Base-by-base conservation (phyloP, 2,888 invertebrate species). In the Diadegma fenestrale region DNA sequence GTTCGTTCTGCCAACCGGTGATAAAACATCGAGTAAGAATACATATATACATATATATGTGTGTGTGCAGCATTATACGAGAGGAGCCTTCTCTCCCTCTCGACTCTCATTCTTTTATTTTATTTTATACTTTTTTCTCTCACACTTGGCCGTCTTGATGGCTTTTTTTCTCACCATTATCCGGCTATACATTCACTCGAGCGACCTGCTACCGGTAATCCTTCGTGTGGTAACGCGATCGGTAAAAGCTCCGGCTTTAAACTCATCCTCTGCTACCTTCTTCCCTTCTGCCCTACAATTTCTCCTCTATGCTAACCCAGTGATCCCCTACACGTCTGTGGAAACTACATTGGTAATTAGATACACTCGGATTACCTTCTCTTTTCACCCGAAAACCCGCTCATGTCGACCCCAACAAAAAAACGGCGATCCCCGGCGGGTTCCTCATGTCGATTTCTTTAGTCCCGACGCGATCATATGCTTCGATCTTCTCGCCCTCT, bases 1-100 rank as follows among this genome's bases (percentile, higher is more conserved):
- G 72, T 78, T 82, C 78, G 64, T 78, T 82, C 78, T 78, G 77
- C 78, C 78, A 73, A 72, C 54, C 78, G 66, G 82, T 68, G 78
- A 82, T 82, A 82, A 82, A 82, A 82, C 72, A 82, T 82, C 78
- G 78, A 48, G 72, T 68, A 72, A 78, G 72, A 73, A 78, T 48
- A 72, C n/a, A 14, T 45, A 66, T 54, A 37, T 58, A 43, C 6
- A 12, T 37, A 26, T 41, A 48, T 51, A 33, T 43, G 37, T 68
- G 41, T 54, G 26, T 58, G 14, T 12, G 54, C 58, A 26, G 22
- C 45, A 69, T 71, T 71, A 19, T 54, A 71, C 10, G 19, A 14
- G 33, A 17, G 22, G 10, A 26, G 33, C 0, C 26, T 26, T 2
- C 33, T 61, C 26, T 22, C 73, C 41, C 26, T 22, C 30, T 63